These are phyloP conservation scores for Acanthosepion pharaonis DNA, from an alignment of 2,888 invertebrate species.

Conservation along the genomic window DNA sequence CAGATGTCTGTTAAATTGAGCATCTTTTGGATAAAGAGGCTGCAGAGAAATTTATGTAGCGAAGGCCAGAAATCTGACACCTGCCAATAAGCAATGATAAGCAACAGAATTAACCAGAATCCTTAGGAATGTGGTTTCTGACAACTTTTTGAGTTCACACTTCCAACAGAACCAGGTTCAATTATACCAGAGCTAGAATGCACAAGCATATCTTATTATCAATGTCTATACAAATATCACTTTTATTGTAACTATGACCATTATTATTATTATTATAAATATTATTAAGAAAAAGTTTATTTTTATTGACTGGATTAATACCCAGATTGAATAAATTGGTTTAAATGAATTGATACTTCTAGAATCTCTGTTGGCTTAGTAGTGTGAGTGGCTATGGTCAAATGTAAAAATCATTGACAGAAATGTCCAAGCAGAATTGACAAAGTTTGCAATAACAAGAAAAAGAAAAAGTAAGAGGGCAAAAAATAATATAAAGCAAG, in stretches of 20 bases:
- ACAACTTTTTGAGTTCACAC: background rate
- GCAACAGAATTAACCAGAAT: background rate
- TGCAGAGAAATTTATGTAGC: background rate
- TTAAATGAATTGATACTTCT: too few relatives aligned
- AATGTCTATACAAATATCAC: background rate
- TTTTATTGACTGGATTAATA: too few relatives aligned
- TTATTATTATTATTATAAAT: too few relatives aligned
- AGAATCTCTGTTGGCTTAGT: too few relatives aligned
- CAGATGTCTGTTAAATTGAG: background rate
- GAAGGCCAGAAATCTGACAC: background rate
- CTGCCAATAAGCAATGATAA: background rate
- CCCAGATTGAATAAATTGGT: too few relatives aligned
- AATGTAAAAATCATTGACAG: too few relatives aligned
- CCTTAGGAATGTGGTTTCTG: background rate
- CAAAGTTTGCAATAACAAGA: too few relatives aligned
- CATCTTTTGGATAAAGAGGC: background rate
- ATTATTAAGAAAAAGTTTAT: too few relatives aligned
- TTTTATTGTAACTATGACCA: background rate
- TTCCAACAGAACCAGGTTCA: background rate
- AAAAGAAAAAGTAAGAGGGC: too few relatives aligned
- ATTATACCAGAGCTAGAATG: background rate
- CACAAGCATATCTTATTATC: background rate
- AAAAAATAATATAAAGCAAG: too few relatives aligned
- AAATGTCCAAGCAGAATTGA: too few relatives aligned
- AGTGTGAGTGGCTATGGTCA: too few relatives aligned